These are phyloP conservation scores for Anguilla japonica DNA, from an alignment of 2,113 vertebrate species.

Conservation along the genomic window DNA sequence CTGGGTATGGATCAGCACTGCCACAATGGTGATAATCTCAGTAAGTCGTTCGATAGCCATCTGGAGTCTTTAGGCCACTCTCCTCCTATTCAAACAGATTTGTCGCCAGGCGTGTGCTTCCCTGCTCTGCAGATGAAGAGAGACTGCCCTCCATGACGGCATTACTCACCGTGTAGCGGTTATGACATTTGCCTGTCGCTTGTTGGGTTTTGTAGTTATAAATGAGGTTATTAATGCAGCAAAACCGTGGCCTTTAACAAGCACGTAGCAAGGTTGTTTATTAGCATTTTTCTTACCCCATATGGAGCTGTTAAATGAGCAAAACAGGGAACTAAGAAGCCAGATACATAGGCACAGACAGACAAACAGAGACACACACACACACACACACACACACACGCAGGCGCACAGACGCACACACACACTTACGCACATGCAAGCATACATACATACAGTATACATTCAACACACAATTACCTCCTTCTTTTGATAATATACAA, in stretches of 20 bases:
- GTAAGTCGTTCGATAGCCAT: slow-evolving; percentile 51
- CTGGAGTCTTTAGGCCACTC: slow-evolving; percentile 4
- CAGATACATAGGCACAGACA: not conserved
- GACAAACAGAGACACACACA: not conserved
- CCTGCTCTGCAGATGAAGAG: not conserved
- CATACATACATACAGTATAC: not conserved
- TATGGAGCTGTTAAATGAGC: not conserved
- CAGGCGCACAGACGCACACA: slow-evolving; percentile 9
- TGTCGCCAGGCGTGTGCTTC: not conserved
- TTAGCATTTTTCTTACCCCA: not conserved
- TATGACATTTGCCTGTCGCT: slow-evolving; percentile 18
- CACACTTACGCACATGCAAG: not conserved
- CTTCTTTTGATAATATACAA: not conserved
- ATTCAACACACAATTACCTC: not conserved
- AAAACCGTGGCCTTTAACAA: slow-evolving; percentile 31
- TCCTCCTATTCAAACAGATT: slow-evolving; percentile 3
- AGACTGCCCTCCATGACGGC: slow-evolving; percentile 25
- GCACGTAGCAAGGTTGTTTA: not conserved
- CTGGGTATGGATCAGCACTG: slow-evolving; percentile 51
- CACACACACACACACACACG: slow-evolving; percentile 2
- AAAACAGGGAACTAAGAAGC: not conserved
- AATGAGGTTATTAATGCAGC: slow-evolving; percentile 40
- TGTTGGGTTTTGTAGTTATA: slow-evolving; percentile 28
- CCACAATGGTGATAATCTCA: slow-evolving; percentile 54
- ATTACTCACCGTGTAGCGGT: slow-evolving; percentile 35